A percentile compares a stretch with the other conserved stretches of the same genome.
Conservation (phyloP, 2,113 vertebrate species). For the Halcyon senegalensis region DNA sequence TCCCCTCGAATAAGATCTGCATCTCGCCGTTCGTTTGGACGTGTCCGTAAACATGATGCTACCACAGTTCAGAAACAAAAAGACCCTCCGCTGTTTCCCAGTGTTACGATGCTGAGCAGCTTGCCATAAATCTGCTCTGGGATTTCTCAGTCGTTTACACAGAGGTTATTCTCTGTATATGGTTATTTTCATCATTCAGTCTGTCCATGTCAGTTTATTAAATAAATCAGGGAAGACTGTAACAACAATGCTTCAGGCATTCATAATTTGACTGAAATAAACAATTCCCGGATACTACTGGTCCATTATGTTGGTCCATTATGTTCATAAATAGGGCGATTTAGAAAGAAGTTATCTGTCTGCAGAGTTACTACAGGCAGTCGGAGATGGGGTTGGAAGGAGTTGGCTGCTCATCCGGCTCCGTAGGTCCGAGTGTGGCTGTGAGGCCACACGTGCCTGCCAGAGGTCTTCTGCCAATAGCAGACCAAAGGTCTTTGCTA, state of each 20-base stretch:
- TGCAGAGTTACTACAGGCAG: background rate
- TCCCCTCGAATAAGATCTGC: background rate
- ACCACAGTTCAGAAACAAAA: background rate
- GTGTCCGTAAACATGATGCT: background rate
- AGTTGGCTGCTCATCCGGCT: fast-evolving
- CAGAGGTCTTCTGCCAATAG: background rate
- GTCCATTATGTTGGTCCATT: background rate
- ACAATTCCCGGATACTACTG: background rate
- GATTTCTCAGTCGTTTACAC: conserved; percentile 1
- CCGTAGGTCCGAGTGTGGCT: background rate
- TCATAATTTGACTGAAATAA: conserved; percentile 34
- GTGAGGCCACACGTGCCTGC: fast-evolving
- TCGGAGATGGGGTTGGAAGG: background rate
- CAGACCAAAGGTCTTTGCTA: background rate
- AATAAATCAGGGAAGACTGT: conserved; percentile 30
- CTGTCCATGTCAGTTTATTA: conserved; percentile 11
- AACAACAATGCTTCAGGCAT: background rate
- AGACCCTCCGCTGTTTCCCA: background rate
- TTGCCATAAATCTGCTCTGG: conserved; percentile 28
- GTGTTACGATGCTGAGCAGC: background rate
- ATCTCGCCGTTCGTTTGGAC: background rate
- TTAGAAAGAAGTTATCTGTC: background rate
- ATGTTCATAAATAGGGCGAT: background rate
- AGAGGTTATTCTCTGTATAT: conserved; percentile 1
- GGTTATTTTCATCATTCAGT: conserved; percentile 9